Conservation (phyloP, 2,113 vertebrate genomes). For the Psittacula cyanocephala region DNA sequence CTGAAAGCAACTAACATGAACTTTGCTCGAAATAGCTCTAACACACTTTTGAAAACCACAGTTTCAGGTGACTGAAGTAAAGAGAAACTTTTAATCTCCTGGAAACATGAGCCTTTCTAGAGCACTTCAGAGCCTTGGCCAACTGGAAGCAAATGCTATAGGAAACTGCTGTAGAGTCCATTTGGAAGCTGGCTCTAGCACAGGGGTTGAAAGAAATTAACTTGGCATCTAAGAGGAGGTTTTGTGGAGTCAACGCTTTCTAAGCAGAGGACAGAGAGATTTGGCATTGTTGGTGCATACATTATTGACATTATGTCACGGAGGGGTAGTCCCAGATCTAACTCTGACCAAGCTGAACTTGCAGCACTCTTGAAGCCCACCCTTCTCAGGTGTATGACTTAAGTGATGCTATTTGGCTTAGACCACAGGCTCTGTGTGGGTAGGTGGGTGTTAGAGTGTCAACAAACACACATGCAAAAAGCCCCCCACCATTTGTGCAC, state of each 20-base stretch:
- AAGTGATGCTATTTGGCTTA: not conserved
- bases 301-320: conserved; percentile 19
- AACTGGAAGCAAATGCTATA: not conserved
- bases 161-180: not conserved
- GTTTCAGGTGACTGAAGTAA: not conserved
- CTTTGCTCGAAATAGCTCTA: not conserved
- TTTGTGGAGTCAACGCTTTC: conserved; percentile 40
- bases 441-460: not conserved
- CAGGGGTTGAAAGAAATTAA: conserved; percentile 1
- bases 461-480: not conserved
- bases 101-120: not conserved
- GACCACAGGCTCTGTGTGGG: not conserved
- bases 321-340: not conserved
- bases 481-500: not conserved
- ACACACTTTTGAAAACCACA: not conserved
- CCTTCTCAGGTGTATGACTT: not conserved
- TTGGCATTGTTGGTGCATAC: conserved; percentile 35
- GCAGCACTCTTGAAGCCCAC: not conserved
- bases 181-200: not conserved
- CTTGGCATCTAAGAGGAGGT: conserved; percentile 33
- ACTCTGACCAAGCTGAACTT: not conserved
- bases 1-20: not conserved
- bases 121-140: not conserved
- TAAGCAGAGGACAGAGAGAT: conserved; percentile 23
- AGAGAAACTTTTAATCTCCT: not conserved